Percentiles rank a stretch among this genome's conserved stretches.
Conservation (phyloP, 2,113 vertebrate genomes). For the Tursiops truncatus region DNA sequence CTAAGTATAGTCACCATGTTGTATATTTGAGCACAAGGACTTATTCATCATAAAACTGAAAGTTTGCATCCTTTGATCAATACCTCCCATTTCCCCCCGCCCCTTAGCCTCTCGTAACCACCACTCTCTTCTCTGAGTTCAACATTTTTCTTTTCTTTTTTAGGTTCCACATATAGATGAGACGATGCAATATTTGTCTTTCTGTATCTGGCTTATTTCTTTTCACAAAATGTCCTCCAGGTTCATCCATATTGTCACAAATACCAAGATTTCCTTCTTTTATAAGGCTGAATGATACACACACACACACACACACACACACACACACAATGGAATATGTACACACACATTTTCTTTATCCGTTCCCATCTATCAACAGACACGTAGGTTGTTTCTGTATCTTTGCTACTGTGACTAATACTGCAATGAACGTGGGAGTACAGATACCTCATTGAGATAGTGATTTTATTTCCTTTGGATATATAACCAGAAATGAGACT, state of each 20-base stretch:
- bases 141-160: background rate
- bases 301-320: background rate
- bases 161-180: background rate
- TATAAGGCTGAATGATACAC: background rate
- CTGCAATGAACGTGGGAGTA: background rate
- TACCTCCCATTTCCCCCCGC: rapidly evolving
- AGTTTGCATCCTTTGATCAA: background rate
- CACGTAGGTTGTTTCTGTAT: background rate
- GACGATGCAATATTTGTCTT: background rate
- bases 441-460: background rate
- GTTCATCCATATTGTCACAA: background rate
- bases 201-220: background rate
- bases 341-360: background rate
- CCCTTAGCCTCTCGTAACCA: background rate
- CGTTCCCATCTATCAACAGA: background rate
- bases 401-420: background rate
- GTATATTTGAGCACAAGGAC: background rate
- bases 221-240: background rate
- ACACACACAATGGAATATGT: background rate
- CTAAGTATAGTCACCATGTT: background rate
- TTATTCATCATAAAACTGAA: background rate
- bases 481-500: background rate
- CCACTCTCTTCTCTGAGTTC: background rate
- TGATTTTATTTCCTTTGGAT: background rate
- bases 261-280: background rate